Evolutionary conservation across 1,140 invertebrate species (phyloP).

Genomic region (Heliconius nattereri): DNA sequence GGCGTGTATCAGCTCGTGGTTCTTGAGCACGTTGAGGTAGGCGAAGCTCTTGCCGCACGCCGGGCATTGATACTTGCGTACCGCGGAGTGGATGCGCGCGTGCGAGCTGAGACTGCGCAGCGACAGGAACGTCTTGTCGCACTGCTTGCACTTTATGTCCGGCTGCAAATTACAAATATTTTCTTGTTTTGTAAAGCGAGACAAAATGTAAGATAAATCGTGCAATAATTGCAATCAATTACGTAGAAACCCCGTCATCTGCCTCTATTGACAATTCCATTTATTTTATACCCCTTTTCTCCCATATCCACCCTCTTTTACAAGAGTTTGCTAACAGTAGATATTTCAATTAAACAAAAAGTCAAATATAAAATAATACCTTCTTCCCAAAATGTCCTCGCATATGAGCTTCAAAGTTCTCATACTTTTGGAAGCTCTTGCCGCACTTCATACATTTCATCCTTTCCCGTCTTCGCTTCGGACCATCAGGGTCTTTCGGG

Average conservation of each 20-base stretch:
- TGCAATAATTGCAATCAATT: too few species aligned
- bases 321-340: too few species aligned
- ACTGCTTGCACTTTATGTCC: slow-evolving; percentile 75
- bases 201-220: too few species aligned
- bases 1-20: slow-evolving; percentile 75
- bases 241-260: too few species aligned
- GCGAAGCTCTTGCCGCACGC: slow-evolving; percentile 88
- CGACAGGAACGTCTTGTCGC: slow-evolving; percentile 75
- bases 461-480: slow-evolving; percentile 51
- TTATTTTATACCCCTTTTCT: too few species aligned
- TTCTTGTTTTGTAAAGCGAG: too few species aligned
- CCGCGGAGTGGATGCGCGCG: slow-evolving; percentile 89
- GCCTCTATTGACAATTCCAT: too few species aligned
- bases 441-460: slow-evolving; percentile 79
- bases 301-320: too few species aligned
- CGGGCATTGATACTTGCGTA: slow-evolving; percentile 90
- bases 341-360: too few species aligned
- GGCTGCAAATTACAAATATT: slow-evolving; percentile 56
- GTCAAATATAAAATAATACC: slow-evolving; percentile 46
- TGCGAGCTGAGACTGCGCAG: slow-evolving; percentile 82
- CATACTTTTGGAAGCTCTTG: slow-evolving; percentile 78
- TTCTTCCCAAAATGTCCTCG: slow-evolving; percentile 78
- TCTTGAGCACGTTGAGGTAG: slow-evolving; percentile 78
- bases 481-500: slow-evolving; percentile 44
- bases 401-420: slow-evolving; percentile 79